Percentiles rank a stretch among this genome's conserved stretches.
Evolutionary conservation across 2,797 vertebrate species (phyloP).

Genomic region (Manis pentadactyla): DNA sequence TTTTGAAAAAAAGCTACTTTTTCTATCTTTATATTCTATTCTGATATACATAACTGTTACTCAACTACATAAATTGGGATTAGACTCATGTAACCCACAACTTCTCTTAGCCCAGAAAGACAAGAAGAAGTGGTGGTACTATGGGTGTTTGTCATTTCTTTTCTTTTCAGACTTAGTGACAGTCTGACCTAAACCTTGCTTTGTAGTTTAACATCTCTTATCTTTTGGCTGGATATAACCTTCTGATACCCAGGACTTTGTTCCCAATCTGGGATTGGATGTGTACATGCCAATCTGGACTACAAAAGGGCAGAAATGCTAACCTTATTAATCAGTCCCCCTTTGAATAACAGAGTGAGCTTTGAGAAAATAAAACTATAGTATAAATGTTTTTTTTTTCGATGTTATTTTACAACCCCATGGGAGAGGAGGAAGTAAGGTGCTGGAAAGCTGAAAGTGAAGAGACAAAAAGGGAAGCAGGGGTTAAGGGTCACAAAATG

Average conservation of each 20-base stretch:
- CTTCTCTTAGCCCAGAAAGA: neutral
- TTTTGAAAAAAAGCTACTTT: neutral
- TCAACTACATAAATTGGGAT: neutral
- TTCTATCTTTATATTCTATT: conserved; percentile 2
- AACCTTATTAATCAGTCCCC: neutral
- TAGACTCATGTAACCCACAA: neutral
- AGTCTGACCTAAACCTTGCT: conserved; percentile 36
- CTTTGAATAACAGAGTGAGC: neutral
- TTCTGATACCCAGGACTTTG: conserved; percentile 55
- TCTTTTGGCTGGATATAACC: conserved; percentile 47
- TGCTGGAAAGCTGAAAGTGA: neutral
- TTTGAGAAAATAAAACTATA: conserved; percentile 1
- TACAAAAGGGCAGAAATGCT: conserved; percentile 39
- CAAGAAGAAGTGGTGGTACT: neutral
- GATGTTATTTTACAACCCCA: conserved; percentile 46
- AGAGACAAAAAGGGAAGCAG: neutral
- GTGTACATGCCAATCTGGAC: neutral
- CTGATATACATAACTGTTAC: neutral
- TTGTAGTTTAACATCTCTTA: conserved; percentile 33
- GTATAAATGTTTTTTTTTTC: neutral
- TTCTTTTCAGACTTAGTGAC: conserved; percentile 48
- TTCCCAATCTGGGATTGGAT: neutral
- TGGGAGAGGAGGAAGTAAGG: neutral
- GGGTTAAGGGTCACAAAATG: conserved; percentile 5
- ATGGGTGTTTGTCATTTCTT: neutral